Conservation (phyloP, 1,140 invertebrate genomes). For the Odontomachus brunneus region DNA sequence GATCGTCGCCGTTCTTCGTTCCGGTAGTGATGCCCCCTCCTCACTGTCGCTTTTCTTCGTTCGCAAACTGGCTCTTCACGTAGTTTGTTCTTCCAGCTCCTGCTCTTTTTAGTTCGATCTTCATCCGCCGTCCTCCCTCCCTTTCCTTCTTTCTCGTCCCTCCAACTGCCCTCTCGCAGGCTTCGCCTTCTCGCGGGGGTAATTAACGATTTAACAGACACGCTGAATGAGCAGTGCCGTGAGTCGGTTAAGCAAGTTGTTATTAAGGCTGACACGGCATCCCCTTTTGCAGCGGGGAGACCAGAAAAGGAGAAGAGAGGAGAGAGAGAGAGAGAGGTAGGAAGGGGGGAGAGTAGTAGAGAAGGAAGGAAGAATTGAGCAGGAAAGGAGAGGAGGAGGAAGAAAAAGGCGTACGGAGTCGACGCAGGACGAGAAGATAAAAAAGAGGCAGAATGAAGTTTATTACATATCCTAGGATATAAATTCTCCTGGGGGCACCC, state of each 20-base stretch:
- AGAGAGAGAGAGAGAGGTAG: neutral
- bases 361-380: no score
- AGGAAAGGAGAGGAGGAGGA: neutral
- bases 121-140: neutral
- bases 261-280: conserved; percentile 77
- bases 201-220: conserved; percentile 83
- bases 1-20: conserved; percentile 15
- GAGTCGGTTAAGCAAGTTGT: conserved; percentile 79
- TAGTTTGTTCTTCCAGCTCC: conserved; percentile 15
- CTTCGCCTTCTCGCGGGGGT: conserved; percentile 55
- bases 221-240: conserved; percentile 74
- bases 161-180: neutral
- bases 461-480: conserved; percentile 16
- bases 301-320: neutral
- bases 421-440: conserved; percentile 37
- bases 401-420: neutral
- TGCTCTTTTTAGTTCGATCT: conserved; percentile 20
- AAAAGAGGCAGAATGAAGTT: conserved; percentile 14
- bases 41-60: conserved; percentile 17
- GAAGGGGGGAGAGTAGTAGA: neutral
- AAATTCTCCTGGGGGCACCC: conserved; percentile 23
- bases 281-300: neutral
- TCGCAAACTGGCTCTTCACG: conserved; percentile 1
- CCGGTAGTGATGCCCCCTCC: neutral
- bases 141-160: neutral